A percentile compares a stretch with the other conserved stretches of the same genome.
Conservation (phyloP, 2,113 vertebrate species). For the Pterophyllum scalare region DNA sequence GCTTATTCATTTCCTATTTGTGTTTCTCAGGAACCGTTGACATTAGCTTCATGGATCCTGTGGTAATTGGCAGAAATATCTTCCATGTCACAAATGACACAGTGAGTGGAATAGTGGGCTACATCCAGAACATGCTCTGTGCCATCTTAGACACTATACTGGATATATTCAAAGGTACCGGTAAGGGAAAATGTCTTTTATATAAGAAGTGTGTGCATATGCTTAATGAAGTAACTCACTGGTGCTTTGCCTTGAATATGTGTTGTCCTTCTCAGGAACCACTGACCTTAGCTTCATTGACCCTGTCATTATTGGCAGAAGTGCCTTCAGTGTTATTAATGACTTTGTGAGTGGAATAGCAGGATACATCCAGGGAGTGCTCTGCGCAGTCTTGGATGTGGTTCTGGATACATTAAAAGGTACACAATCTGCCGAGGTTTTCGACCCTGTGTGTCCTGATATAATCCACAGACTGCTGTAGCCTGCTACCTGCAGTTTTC, state of each 20-base stretch:
- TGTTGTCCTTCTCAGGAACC: conserved; percentile 52
- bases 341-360: conserved; percentile 56
- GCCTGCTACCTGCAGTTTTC: background rate
- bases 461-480: background rate
- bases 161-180: conserved; percentile 58
- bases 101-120: conserved; percentile 39
- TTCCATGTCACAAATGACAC: conserved; percentile 50
- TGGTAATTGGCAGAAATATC: conserved; percentile 53
- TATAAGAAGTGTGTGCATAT: background rate
- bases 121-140: conserved; percentile 49
- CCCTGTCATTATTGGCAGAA: conserved; percentile 65
- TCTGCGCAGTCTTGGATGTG: conserved; percentile 53
- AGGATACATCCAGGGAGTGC: conserved; percentile 44
- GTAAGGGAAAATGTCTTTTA: background rate
- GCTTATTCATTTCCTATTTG: background rate
- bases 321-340: conserved; percentile 53
- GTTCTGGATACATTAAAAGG: conserved; percentile 57
- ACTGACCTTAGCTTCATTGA: conserved; percentile 65
- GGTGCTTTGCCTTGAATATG: background rate
- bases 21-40: conserved; percentile 57
- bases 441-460: background rate
- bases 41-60: conserved; percentile 66
- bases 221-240: conserved; percentile 4
- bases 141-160: conserved; percentile 44
- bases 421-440: conserved; percentile 22